Evolutionary conservation across 2,888 invertebrate species (phyloP), one percentile per base, ranked within the genome.

Genomic region (Celastrina argiolus): DNA sequence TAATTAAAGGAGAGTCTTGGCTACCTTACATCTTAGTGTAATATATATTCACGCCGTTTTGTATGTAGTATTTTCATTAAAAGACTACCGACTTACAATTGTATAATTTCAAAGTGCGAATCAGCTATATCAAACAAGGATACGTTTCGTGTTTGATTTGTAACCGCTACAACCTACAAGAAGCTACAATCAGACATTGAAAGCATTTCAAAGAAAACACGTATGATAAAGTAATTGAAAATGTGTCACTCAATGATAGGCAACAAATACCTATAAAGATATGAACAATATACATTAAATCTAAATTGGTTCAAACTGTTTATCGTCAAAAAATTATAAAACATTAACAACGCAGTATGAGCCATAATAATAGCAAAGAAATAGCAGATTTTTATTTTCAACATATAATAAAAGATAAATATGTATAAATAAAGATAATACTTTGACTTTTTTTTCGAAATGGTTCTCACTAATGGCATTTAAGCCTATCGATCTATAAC

Each of bases 131-230:
- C 45, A 8, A 45, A 45, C 45, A 45, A 45, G 45, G 45, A 45
- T 45, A 3, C 8, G 45, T 10, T 45, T 18, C 7, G 6, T 45
- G 18, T 10, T 45, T 18, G 45, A 45, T 10, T 45, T 18, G 45
- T 18, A 18, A 45, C 18, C 45, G 45, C 18, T 45, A 45, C 45
- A 45, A 45, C 18, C 22, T 26, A 14, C 51, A 41, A 14, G 36
- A 36, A 36, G 8, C 36, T 36, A 36, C 6, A 16, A 51, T 51
- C 51, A 51, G 22, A 39, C 14, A 61, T 39, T 36, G 61, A 61
- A 61, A 59, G 16, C 58, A 59, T 61, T 36, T 61, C 36, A 61
- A 61, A 61, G 61, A 39, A 59, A 61, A 61, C 61, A 61, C 22
- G 36, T 59, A 34, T 6, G 61, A 59, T 31, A 61, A 61, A 39